Percentiles rank a stretch among this genome's conserved stretches.
phyloP scores from a whole-genome alignment of 2,888 invertebrate species.

The Leptodirus hochenwartii region DNA sequence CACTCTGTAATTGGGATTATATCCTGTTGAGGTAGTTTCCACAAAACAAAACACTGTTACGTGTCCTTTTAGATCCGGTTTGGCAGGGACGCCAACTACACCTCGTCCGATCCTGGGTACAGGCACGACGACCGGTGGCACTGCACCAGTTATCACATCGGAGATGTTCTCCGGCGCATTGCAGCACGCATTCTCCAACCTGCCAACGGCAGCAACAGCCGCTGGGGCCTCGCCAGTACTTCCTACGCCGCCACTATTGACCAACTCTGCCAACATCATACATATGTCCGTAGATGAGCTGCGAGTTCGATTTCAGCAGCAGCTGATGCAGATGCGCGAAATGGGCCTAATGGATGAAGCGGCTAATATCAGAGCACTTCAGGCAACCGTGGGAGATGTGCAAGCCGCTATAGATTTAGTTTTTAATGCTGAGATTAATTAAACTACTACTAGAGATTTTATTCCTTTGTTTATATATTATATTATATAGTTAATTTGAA shows the following conservation, averaged over 20 bases:
- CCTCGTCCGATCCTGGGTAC: too few species aligned
- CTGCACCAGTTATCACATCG: constrained; percentile 39
- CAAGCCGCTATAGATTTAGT: constrained; percentile 83
- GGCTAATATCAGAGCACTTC: constrained; percentile 68
- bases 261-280: neutral
- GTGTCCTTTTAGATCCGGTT: too few species aligned
- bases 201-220: constrained; percentile 15
- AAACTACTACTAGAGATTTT: constrained; percentile 9
- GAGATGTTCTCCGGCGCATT: constrained; percentile 69
- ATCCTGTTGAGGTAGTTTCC: too few species aligned
- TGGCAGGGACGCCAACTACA: neutral
- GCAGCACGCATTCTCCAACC: constrained; percentile 40
- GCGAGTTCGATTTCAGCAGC: constrained; percentile 29
- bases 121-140: constrained; percentile 14
- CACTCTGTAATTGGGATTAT: too few species aligned
- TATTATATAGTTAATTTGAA: too few species aligned
- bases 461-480: too few species aligned
- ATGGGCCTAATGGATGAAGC: constrained; percentile 77
- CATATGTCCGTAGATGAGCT: constrained; percentile 15
- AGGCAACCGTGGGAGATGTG: constrained; percentile 66
- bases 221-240: constrained; percentile 1
- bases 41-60: too few species aligned
- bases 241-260: neutral
- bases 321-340: constrained; percentile 69
- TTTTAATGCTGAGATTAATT: constrained; percentile 40